Conservation (phyloP, 2,113 vertebrate genomes). For the Notothenia rossii region DNA sequence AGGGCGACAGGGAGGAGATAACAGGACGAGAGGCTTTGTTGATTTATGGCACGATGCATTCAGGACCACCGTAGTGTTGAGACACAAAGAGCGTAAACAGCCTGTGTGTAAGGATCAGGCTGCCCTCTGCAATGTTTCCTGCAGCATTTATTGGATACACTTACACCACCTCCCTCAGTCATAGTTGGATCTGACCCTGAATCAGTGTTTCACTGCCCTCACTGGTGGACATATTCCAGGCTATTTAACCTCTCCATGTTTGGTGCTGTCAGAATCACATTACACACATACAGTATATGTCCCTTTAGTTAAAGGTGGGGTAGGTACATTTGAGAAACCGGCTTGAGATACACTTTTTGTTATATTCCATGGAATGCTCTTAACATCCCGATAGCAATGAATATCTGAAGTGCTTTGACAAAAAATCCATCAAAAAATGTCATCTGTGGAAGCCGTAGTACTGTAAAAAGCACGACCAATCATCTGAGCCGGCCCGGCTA, state of each 20-base stretch:
- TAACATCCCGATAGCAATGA: no score
- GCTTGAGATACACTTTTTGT: no score
- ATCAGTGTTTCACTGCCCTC: neutral
- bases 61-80: neutral
- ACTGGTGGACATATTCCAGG: neutral
- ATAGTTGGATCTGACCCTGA: neutral
- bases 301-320: no score
- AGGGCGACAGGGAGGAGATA: conserved; percentile 37
- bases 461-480: no score
- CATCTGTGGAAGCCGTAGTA: no score
- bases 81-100: conserved; percentile 32
- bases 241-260: neutral
- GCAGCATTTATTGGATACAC: neutral
- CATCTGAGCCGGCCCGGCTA: no score
- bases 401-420: no score
- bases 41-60: conserved; percentile 44
- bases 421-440: no score
- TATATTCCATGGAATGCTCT: no score
- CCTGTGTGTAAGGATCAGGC: conserved; percentile 6
- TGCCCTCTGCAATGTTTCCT: no score
- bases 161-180: neutral
- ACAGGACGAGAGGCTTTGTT: conserved; percentile 22
- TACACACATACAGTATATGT: no score
- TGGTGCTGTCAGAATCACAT: neutral
- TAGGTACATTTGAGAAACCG: no score